These are phyloP conservation scores for Cataglyphis hispanica DNA, from an alignment of 1,140 invertebrate genomes.

Conservation along the genomic window DNA sequence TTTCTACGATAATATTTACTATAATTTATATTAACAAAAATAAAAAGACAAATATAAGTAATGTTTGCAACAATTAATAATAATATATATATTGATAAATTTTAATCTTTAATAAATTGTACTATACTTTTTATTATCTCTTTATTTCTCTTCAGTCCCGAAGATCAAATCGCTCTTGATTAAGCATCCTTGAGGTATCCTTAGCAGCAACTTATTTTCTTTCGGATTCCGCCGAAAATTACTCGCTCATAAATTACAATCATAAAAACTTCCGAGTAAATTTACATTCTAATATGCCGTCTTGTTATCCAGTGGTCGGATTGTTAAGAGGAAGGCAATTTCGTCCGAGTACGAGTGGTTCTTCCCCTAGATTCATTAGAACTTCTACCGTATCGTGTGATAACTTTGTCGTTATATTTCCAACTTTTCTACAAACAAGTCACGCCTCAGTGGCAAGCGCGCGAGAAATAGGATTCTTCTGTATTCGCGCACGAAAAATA, in stretches of 20 bases:
- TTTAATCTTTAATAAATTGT: background rate
- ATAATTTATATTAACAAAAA: background rate
- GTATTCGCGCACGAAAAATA: conserved; percentile 47
- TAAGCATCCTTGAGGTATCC: conserved; percentile 21
- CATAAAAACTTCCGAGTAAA: conserved; percentile 46
- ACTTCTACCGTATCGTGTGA: conserved; percentile 52
- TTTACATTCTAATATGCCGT: conserved; percentile 58
- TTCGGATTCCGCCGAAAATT: conserved; percentile 30
- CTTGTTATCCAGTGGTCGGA: conserved; percentile 48
- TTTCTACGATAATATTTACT: background rate
- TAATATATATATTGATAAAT: background rate
- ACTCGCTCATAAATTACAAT: conserved; percentile 47
- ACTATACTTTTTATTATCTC: background rate
- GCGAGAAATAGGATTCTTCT: conserved; percentile 45
- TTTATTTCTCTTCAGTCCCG: background rate
- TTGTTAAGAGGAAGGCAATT: conserved; percentile 57
- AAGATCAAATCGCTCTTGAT: background rate
- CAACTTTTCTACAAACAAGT: conserved; percentile 63
- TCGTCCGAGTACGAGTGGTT: conserved; percentile 41
- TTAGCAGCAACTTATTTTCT: conserved; percentile 20
- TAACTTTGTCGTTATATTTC: conserved; percentile 61
- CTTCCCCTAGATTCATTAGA: conserved; percentile 57
- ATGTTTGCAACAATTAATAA: background rate
- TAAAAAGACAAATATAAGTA: background rate
- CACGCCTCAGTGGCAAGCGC: conserved; percentile 55